Base-by-base conservation (phyloP, 2,888 invertebrate species). In the Eurois occulta region DNA sequence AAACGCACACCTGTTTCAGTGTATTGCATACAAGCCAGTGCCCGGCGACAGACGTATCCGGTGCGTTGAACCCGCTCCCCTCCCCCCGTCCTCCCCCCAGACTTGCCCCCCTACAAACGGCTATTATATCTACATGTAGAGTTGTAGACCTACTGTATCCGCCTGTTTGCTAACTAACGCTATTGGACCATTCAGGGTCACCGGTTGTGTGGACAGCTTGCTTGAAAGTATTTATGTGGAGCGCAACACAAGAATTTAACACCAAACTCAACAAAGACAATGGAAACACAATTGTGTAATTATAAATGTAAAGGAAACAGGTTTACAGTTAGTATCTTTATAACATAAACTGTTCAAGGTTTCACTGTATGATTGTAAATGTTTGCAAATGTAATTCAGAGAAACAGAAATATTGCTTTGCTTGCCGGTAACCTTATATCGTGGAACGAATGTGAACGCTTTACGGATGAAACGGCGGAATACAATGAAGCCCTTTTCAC, bases 31-130 rank as follows among this genome's bases (percentile, higher is more conserved):
- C 91, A 91, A 89, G 90, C 90, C 88, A 90, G 90, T 89, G 93
- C 92, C 91, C 93, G 93, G 92, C 95, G 95, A 95, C 95, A 95
- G 94, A 94, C 94, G 94, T 95, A 95, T 96, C 96, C 96, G 96
- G 96, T 95, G 95, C 96, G 94, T 95, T 96, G 96, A 96, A 94
- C 96, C 92, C 92, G 89, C 92, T 91, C 93, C 90, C 91, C 89
- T 89, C 86, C 88, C 88, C 90, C 86, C 88, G 87, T 88, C 91
- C 32, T 62, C 89, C 89, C 87, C 89, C 86, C 91, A 86, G 87
- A 41, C 88, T 86, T 79, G 83, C 84, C 89, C 87, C 89, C 87
- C 88, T 84, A 87, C 89, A 88, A 88, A 86, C 89, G 89, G 87
- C 90, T 88, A 85, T 88, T 77, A 87, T 90, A 91, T 90, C 90